A percentile compares a stretch with the other conserved stretches of the same genome.
phyloP scores from a whole-genome alignment of 2,797 vertebrate genomes.

The Sphenopsis melanotis region DNA sequence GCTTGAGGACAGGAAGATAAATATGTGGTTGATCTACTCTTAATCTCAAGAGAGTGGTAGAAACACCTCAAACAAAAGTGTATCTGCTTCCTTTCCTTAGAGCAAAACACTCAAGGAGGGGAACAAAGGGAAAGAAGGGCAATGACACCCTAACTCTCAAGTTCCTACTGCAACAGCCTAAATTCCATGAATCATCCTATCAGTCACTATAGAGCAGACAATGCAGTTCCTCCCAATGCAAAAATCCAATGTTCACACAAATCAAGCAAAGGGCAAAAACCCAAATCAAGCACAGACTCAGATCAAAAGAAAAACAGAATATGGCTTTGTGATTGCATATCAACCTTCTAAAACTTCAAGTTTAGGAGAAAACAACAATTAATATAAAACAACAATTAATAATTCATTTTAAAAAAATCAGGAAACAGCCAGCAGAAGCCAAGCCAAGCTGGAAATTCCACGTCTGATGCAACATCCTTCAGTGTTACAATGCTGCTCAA shows the following conservation, averaged over 20 bases:
- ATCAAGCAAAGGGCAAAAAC: neutral
- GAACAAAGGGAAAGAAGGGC: neutral
- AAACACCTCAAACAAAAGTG: neutral
- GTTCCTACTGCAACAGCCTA: neutral
- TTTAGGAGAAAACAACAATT: neutral
- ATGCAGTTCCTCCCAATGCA: neutral
- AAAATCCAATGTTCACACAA: neutral
- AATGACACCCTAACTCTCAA: neutral
- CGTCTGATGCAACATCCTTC: conserved; percentile 13
- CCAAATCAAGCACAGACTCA: neutral
- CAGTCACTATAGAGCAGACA: conserved; percentile 9
- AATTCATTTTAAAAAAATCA: neutral
- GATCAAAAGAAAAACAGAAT: neutral
- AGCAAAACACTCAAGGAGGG: neutral
- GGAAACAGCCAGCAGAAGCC: neutral
- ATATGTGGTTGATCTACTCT: neutral
- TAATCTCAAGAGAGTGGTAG: neutral
- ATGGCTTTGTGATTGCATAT: neutral
- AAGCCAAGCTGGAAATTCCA: neutral
- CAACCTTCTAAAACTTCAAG: neutral
- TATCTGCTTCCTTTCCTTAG: neutral
- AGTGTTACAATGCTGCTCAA: neutral
- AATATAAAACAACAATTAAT: neutral
- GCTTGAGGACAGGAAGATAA: neutral
- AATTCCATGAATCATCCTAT: conserved; percentile 15